Evolutionary conservation across 1,140 invertebrate species (phyloP).

Genomic region (Hesperophylax magnus): DNA sequence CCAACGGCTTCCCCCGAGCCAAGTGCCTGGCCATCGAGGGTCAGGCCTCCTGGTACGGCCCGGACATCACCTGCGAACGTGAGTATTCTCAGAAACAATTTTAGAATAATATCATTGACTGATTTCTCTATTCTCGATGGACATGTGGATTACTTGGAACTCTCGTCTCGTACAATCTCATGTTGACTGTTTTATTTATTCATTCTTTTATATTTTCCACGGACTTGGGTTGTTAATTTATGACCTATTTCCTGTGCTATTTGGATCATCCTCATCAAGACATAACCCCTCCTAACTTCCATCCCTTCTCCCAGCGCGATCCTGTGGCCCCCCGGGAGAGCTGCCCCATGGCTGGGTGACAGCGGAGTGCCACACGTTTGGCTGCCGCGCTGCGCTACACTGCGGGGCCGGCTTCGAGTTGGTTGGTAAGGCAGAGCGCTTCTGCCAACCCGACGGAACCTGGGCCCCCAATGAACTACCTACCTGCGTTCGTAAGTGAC

Average conservation of each 20-base stretch:
- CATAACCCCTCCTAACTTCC: background rate
- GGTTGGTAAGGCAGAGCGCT: constrained; percentile 85
- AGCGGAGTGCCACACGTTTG: constrained; percentile 92
- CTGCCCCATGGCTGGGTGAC: constrained; percentile 93
- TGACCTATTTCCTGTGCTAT: no score
- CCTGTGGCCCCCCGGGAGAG: constrained; percentile 89
- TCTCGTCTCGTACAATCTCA: no score
- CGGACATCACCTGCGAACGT: constrained; percentile 95
- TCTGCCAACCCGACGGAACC: constrained; percentile 88
- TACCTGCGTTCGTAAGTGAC: constrained; percentile 86
- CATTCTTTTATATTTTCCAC: no score
- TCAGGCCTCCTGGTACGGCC: constrained; percentile 91
- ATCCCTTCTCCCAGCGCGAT: constrained; percentile 75
- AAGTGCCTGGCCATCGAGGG: constrained; percentile 94
- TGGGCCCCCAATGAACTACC: constrained; percentile 93
- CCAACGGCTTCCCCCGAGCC: constrained; percentile 86
- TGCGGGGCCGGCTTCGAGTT: constrained; percentile 95
- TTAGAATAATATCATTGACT: no score
- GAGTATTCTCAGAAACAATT: constrained; percentile 64
- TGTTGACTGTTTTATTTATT: no score
- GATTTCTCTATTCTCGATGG: no score
- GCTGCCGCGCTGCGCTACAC: constrained; percentile 91
- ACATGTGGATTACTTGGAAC: no score
- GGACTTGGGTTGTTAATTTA: no score
- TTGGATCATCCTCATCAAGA: background rate